These are phyloP conservation scores for Phania funesta DNA, from an alignment of 2,888 invertebrate species.

Conservation along the genomic window DNA sequence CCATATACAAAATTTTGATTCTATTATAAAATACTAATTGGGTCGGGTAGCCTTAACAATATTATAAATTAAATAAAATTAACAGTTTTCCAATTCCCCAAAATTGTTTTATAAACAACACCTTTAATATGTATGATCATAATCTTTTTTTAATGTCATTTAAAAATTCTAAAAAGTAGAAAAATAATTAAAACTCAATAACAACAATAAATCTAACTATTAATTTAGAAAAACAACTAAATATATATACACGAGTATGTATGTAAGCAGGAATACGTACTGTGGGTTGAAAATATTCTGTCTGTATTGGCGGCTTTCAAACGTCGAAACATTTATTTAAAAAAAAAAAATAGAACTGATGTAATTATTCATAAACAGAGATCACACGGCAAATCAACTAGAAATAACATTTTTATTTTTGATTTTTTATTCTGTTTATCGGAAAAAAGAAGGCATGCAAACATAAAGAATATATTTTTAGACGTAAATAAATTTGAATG, in stretches of 20 bases:
- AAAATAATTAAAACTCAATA: slow-evolving; percentile 4
- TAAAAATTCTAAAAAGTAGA: not conserved
- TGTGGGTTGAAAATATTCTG: not conserved
- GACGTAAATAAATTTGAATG: no score
- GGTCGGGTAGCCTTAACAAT: no score
- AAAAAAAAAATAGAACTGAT: not conserved
- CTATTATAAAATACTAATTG: no score
- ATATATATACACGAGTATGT: not conserved
- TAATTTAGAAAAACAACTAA: not conserved
- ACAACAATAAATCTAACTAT: not conserved
- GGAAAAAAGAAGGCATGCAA: no score
- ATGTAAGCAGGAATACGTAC: not conserved
- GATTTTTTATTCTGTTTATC: no score
- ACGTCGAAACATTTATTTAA: no score
- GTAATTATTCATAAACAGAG: not conserved
- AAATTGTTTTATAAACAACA: not conserved
- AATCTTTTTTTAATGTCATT: not conserved
- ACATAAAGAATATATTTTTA: no score
- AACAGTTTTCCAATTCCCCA: not conserved
- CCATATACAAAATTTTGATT: no score
- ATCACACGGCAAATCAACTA: no score
- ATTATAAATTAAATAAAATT: no score
- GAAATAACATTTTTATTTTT: no score
- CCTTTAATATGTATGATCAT: not conserved
- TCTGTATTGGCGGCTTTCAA: not conserved